Base-by-base conservation (phyloP, 2,797 vertebrate species). In the Peromyscus attwateri region DNA sequence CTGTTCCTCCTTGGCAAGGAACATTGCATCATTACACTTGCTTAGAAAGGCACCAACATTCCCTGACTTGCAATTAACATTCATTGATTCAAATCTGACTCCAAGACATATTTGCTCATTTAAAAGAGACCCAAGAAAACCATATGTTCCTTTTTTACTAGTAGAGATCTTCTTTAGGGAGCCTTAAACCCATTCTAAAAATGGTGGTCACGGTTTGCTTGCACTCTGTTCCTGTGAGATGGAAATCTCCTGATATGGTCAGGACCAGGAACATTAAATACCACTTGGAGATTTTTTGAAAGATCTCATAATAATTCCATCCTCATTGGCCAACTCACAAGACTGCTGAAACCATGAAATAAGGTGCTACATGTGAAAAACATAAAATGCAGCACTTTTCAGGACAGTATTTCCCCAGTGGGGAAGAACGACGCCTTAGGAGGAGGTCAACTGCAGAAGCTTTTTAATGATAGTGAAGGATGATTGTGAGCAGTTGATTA, bases 31-130 rank as follows among this genome's bases (percentile, higher is more conserved):
- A 94, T 73, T 94, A 60, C 1, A 70, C n/a, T 37, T 82, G 37
- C 70, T 60, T 77, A 92, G 57, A 95, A 97, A 96, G 64, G 40
- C 89, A 80, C 19, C 87, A 89, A 94, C 34, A 95, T 80, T 97
- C 55, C 55, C 37, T 83, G 31, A 91, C 68, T 90, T 87, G 75
- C 57, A 95, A 93, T 13, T 62, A 66, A 95, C 4, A 83, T 17
- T 77, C 81, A 76, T 0, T 31, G 57, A 92, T 52, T 95, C 82
- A 79, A 82, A 82, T 34, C 57, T 92, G 40, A 85, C 34, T 90
- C 71, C 46, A 25, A 91, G 10, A 87, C 12, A 49, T 43, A 16
- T 95, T 79, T 87, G 60, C 49, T 94, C 92, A 93, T 66, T 91
- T 25, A 95, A 95, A 92, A 92, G 10, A 91, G 19, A 27, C 31